Evolutionary conservation across 2,888 invertebrate genomes (phyloP).

Genomic region (Hirtodrosophila trivittata): DNA sequence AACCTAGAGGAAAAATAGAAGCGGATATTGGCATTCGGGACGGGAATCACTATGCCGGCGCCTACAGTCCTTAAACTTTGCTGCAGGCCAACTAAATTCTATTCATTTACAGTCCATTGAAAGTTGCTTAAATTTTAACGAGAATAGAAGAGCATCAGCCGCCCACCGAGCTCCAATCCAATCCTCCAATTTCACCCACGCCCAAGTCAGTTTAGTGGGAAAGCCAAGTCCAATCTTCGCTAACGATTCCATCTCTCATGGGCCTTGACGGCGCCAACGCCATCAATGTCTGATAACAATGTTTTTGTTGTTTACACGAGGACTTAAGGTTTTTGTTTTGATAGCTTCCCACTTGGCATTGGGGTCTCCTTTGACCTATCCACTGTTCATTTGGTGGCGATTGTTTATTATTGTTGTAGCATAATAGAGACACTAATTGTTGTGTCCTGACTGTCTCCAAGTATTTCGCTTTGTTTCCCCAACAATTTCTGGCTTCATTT

Average conservation of each 20-base stretch:
- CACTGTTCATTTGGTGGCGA: constrained; percentile 35
- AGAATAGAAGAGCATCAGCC: constrained; percentile 36
- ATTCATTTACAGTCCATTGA: constrained; percentile 75
- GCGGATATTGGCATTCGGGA: constrained; percentile 44
- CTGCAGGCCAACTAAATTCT: constrained; percentile 47
- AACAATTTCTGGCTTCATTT: constrained; percentile 16
- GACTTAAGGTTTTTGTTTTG: constrained; percentile 62
- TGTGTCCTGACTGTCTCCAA: constrained; percentile 33
- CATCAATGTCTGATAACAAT: constrained; percentile 69
- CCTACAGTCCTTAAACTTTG: constrained; percentile 43
- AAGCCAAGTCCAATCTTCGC: constrained; percentile 50
- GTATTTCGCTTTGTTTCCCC: constrained; percentile 37
- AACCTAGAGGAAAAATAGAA: constrained; percentile 24
- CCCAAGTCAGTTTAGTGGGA: too few species aligned
- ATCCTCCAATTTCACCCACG: too few species aligned
- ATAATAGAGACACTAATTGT: constrained; percentile 72
- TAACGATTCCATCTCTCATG: constrained; percentile 40
- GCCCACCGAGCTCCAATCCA: not conserved
- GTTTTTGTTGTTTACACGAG: constrained; percentile 66
- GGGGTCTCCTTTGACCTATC: constrained; percentile 16
- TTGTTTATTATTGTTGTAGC: constrained; percentile 62
- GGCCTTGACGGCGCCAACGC: constrained; percentile 59
- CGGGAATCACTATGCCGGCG: constrained; percentile 26
- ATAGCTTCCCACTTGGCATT: constrained; percentile 47
- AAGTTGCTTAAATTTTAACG: constrained; percentile 74